phyloP scores from a whole-genome alignment of 2,113 vertebrate species.

The Eublepharis macularius region DNA sequence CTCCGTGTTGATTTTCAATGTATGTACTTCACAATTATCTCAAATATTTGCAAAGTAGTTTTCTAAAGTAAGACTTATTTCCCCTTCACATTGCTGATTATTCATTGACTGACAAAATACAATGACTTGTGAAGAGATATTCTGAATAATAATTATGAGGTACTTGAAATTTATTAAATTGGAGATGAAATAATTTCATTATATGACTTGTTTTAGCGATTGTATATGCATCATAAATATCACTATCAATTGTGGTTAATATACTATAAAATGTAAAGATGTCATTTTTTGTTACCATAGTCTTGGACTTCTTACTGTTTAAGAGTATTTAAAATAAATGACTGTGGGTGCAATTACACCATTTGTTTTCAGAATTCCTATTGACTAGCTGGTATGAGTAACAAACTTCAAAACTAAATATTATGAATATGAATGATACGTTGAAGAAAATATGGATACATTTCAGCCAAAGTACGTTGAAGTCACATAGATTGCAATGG shows the following conservation, averaged over 20 bases:
- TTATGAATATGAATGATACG: no score
- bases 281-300: background rate
- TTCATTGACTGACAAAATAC: background rate
- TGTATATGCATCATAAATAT: background rate
- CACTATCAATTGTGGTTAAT: conserved; percentile 14
- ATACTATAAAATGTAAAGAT: background rate
- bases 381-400: background rate
- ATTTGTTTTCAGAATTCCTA: background rate
- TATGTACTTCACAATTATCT: background rate
- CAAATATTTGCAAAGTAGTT: background rate
- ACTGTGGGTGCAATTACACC: background rate
- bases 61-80: background rate
- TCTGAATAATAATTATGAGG: conserved; percentile 26
- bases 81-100: background rate
- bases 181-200: background rate
- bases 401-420: background rate
- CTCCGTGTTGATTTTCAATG: background rate
- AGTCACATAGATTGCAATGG: background rate
- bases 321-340: conserved; percentile 13
- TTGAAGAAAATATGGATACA: background rate
- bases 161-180: background rate
- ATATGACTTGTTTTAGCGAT: background rate
- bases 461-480: background rate
- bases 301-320: background rate
- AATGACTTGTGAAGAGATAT: conserved; percentile 10